phyloP scores from a whole-genome alignment of 1,140 invertebrate species.

The Drosophila miranda region DNA sequence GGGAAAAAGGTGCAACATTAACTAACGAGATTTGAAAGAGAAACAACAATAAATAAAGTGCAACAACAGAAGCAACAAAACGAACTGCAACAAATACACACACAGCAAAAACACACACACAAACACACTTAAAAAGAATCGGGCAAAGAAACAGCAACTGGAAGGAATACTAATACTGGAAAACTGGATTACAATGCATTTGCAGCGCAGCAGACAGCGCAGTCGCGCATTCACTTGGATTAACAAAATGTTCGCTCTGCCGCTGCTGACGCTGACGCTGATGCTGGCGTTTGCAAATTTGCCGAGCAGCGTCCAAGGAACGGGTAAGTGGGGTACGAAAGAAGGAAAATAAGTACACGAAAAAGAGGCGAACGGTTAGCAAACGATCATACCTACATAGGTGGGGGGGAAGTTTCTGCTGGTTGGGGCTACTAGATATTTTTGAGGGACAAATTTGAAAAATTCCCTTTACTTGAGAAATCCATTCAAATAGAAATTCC shows the following conservation, averaged over 20 bases:
- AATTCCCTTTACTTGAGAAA: too few relatives aligned
- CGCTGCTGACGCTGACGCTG: slow-evolving; percentile 60
- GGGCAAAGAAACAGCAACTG: slow-evolving; percentile 33
- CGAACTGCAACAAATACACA: slow-evolving; percentile 5
- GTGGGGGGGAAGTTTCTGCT: too few relatives aligned
- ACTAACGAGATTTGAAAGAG: slow-evolving; percentile 4
- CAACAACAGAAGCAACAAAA: slow-evolving; percentile 12
- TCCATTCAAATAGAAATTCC: too few relatives aligned
- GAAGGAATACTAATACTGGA: slow-evolving; percentile 61
- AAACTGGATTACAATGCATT: slow-evolving; percentile 75
- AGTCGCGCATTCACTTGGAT: slow-evolving; percentile 69
- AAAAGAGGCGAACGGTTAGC: background rate
- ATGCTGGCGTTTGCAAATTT: slow-evolving; percentile 42
- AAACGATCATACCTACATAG: background rate
- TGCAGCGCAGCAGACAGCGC: slow-evolving; percentile 71
- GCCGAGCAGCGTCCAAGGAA: slow-evolving; percentile 61
- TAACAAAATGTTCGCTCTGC: slow-evolving; percentile 69
- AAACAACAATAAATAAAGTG: too few relatives aligned
- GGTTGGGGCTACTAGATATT: too few relatives aligned
- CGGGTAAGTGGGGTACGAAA: slow-evolving; percentile 57
- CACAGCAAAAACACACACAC: background rate
- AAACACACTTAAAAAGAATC: slow-evolving; percentile 4
- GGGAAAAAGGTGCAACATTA: slow-evolving; percentile 7
- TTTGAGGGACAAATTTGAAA: background rate
- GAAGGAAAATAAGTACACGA: slow-evolving; percentile 1